A percentile compares a stretch with the other conserved stretches of the same genome.
phyloP scores from a whole-genome alignment of 2,888 invertebrate species.

The Spilosoma lubricipeda region DNA sequence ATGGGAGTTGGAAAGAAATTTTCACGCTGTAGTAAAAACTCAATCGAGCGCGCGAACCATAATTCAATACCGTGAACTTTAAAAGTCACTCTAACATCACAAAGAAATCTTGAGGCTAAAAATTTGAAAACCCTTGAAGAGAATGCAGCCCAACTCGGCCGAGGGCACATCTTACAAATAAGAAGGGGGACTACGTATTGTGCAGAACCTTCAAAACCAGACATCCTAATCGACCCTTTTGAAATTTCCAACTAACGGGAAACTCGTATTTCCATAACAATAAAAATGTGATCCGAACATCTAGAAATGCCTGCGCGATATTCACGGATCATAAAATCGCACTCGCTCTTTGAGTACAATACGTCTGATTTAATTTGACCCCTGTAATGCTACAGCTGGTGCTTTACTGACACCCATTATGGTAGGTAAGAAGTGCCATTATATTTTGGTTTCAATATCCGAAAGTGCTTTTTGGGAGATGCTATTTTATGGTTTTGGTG shows the following conservation, averaged over 20 bases:
- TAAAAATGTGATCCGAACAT: constrained; percentile 86
- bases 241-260: constrained; percentile 85
- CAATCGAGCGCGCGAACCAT: constrained; percentile 72
- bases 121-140: constrained; percentile 69
- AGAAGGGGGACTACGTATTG: constrained; percentile 75
- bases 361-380: constrained; percentile 78
- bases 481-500: constrained; percentile 67
- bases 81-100: constrained; percentile 69
- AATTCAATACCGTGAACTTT: constrained; percentile 76
- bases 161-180: constrained; percentile 79
- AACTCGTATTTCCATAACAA: constrained; percentile 86
- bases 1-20: constrained; percentile 38
- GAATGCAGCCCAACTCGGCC: constrained; percentile 69
- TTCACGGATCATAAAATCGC: constrained; percentile 86
- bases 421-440: constrained; percentile 63
- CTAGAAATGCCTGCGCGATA: constrained; percentile 85
- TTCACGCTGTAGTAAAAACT: constrained; percentile 58
- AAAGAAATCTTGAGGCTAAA: constrained; percentile 70
- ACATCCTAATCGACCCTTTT: constrained; percentile 86
- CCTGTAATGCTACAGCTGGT: constrained; percentile 57
- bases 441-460: constrained; percentile 69
- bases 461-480: constrained; percentile 68
- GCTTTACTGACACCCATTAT: constrained; percentile 61
- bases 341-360: constrained; percentile 74
- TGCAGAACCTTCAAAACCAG: constrained; percentile 84